These are phyloP conservation scores for Hydropotes inermis DNA, from an alignment of 2,113 vertebrate genomes.

Conservation along the genomic window DNA sequence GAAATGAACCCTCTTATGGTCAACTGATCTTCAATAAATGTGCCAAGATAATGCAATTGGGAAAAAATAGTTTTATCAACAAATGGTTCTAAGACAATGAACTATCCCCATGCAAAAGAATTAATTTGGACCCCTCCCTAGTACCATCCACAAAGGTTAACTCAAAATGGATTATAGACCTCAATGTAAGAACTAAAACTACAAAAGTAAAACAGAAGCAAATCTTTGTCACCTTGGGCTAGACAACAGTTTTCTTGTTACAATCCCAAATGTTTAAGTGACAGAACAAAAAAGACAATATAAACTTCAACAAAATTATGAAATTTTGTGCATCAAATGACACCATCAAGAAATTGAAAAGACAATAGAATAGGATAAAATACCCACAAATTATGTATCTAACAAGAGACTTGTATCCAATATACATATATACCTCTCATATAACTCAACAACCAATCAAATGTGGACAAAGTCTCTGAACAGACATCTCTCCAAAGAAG, in stretches of 20 bases:
- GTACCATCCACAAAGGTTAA: background rate
- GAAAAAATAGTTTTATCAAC: background rate
- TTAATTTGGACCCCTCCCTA: background rate
- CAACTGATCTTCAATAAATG: background rate
- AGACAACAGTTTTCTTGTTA: background rate
- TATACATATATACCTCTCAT: background rate
- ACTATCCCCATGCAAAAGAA: background rate
- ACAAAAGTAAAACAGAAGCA: background rate
- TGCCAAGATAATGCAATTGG: background rate
- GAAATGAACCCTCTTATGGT: background rate
- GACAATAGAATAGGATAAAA: background rate
- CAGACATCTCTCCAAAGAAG: background rate
- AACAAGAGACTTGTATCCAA: background rate
- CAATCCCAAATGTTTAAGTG: background rate
- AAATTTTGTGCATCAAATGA: background rate
- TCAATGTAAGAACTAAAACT: background rate
- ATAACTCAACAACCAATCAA: background rate
- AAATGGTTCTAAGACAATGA: background rate
- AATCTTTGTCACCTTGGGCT: background rate
- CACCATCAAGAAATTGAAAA: background rate
- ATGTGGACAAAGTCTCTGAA: background rate
- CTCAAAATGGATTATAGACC: background rate
- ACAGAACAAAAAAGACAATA: background rate
- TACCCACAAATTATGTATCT: background rate
- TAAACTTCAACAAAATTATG: background rate